Percentiles rank a stretch among this genome's conserved stretches.
phyloP scores from a whole-genome alignment of 2,888 invertebrate genomes.

The Ligdia adustata region DNA sequence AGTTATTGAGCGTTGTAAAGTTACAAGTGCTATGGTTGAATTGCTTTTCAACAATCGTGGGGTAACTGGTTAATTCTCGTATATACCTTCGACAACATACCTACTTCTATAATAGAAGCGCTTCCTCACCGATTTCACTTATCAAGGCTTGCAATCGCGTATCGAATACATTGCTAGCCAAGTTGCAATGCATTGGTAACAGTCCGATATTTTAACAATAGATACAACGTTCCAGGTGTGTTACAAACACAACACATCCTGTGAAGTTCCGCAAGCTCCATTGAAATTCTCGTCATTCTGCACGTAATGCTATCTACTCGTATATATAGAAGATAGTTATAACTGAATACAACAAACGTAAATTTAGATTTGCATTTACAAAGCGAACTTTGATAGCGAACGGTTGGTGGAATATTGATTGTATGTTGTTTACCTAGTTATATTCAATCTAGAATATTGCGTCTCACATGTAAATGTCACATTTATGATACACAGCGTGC shows the following conservation, averaged over 20 bases:
- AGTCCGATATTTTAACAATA: constrained; percentile 16
- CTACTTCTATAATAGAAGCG: constrained; percentile 6
- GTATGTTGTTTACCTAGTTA: not conserved
- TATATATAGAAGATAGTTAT: constrained; percentile 1
- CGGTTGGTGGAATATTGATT: constrained; percentile 13
- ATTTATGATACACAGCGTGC: not conserved
- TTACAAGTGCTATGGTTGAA: constrained; percentile 42
- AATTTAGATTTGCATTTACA: constrained; percentile 22
- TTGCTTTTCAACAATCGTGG: constrained; percentile 41
- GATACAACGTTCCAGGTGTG: constrained; percentile 15
- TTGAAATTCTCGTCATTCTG: constrained; percentile 18
- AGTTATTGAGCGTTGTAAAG: constrained; percentile 40
- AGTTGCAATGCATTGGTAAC: constrained; percentile 5
- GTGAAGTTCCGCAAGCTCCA: constrained; percentile 10
- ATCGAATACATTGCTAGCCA: constrained; percentile 13
- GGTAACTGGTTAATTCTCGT: constrained; percentile 36
- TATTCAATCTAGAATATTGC: not conserved
- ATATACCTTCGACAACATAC: constrained; percentile 19
- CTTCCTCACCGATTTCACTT: constrained; percentile 22
- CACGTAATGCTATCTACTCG: too few relatives aligned
- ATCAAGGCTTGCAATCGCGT: constrained; percentile 12
- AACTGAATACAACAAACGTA: constrained; percentile 10
- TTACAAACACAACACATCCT: constrained; percentile 8
- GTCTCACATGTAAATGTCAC: constrained; percentile 1
- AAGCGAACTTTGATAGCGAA: constrained; percentile 13